Base-by-base conservation (phyloP, 2,797 vertebrate genomes). In the Peromyscus nudipes region DNA sequence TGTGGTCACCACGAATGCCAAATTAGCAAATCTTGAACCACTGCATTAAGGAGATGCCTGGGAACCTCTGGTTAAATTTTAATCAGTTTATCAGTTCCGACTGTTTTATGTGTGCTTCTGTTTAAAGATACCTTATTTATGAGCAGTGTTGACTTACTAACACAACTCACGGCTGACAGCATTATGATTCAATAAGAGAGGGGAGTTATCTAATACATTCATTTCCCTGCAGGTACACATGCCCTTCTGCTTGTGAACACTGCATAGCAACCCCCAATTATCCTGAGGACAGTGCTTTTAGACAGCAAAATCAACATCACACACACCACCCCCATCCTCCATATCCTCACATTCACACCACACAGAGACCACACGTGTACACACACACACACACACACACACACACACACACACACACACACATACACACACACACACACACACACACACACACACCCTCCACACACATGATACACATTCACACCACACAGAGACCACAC, bases 21-120 rank as follows among this genome's bases (percentile, higher is more conserved):
- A 43, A 75, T 90, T 75, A 82, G 73, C 12, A 8, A 81, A 75
- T 10, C 52, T 31, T 31, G 46, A 69, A n/a, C 43, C 49, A 62
- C 13, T 87, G 49, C 21, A 86, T 34, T 17, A 60, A 75, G 91
- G 67, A 67, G 49, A 17, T 89, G 37, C 46, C 60, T 85, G 34
- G 85, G 87, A 91, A 52, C 52, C 34, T 87, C 67, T 60, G 46
- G 31, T 69, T 62, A 71, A 21, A 69, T 91, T 93, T 91, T 82
- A n/a, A 49, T 79, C 37, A 71, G 4, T 69, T 4, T 21, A 19
- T 69, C n/a, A 65, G 21, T 65, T 55, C 21, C 65, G 60, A 69
- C n/a, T 77, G 37, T 92, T 81, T 81, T 62, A 27, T 80, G 40
- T 77, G 27, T 86, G 76, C 82, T 77, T 81, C 94, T 94, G 21